phyloP scores from a whole-genome alignment of 23 tunicate genomes.

The Trididemnum nubilum region DNA sequence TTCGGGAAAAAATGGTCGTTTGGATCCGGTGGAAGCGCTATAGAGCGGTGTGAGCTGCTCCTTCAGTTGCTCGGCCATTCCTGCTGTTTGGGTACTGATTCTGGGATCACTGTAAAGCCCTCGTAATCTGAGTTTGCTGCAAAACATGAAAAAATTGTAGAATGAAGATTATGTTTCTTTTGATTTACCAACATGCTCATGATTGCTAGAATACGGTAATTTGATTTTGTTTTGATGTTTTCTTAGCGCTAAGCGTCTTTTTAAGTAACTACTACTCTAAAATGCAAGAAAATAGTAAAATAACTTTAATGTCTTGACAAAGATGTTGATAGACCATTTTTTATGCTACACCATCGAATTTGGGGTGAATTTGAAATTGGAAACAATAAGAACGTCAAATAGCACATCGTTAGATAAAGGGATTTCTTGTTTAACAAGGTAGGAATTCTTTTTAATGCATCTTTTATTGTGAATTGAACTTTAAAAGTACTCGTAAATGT shows the following conservation, averaged over 20 bases:
- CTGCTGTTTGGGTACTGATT: conserved; percentile 71
- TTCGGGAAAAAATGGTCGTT: background rate
- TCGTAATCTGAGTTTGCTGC: conserved; percentile 84
- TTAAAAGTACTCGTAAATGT: too few species aligned
- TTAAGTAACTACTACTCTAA: too few species aligned
- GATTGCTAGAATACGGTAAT: background rate
- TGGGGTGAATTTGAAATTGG: background rate
- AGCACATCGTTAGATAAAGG: background rate
- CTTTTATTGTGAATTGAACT: too few species aligned
- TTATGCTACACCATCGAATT: background rate
- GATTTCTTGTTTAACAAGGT: too few species aligned
- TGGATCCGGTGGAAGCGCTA: background rate
- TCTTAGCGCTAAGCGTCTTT: background rate
- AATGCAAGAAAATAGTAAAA: background rate
- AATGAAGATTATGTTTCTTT: too few species aligned
- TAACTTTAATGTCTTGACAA: background rate
- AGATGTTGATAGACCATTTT: background rate
- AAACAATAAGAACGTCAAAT: background rate
- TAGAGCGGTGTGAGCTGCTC: conserved; percentile 62
- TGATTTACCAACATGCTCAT: background rate
- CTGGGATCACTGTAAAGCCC: conserved; percentile 88
- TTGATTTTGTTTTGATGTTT: background rate
- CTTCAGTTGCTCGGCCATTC: conserved; percentile 68
- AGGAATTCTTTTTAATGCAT: too few species aligned
- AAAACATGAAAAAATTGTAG: background rate